Percentiles rank a stretch among this genome's conserved stretches.
These are phyloP conservation scores for Notolabrus celidotus DNA, from an alignment of 2,797 vertebrate species.

Conservation along the genomic window DNA sequence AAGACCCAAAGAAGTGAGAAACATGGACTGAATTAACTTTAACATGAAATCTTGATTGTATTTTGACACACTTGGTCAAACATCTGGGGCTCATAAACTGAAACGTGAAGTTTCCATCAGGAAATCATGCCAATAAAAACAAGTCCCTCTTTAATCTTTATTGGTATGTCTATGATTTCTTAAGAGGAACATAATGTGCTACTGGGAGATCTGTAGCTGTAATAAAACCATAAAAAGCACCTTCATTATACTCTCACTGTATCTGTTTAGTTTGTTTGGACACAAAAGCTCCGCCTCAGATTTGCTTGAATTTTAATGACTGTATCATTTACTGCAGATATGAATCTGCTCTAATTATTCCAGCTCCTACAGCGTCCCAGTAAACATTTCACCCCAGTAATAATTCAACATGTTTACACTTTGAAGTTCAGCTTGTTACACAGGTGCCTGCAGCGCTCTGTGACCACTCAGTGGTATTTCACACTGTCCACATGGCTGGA, in stretches of 20 bases:
- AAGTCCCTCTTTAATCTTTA: not conserved
- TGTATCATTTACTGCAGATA: not conserved
- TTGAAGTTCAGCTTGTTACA: constrained; percentile 1
- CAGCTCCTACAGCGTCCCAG: too few species aligned
- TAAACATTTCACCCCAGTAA: constrained; percentile 20
- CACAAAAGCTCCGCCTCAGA: not conserved
- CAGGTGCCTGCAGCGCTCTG: not conserved
- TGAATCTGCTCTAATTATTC: constrained; percentile 7
- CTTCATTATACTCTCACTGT: not conserved
- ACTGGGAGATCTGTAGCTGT: not conserved
- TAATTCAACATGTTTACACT: constrained; percentile 25
- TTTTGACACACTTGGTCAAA: too few species aligned
- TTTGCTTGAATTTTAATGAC: too few species aligned
- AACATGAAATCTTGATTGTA: too few species aligned
- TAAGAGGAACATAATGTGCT: not conserved
- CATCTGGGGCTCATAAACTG: too few species aligned
- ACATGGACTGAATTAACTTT: too few species aligned
- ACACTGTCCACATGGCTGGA: constrained; percentile 1
- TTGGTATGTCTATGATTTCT: not conserved
- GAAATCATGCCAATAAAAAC: not conserved
- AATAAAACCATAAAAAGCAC: not conserved
- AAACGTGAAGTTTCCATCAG: not conserved
- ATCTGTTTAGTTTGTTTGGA: not conserved
- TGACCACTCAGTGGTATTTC: constrained; percentile 19
- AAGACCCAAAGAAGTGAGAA: too few species aligned